phyloP scores from a whole-genome alignment of 2,888 invertebrate species.

The Cantharis nigra region DNA sequence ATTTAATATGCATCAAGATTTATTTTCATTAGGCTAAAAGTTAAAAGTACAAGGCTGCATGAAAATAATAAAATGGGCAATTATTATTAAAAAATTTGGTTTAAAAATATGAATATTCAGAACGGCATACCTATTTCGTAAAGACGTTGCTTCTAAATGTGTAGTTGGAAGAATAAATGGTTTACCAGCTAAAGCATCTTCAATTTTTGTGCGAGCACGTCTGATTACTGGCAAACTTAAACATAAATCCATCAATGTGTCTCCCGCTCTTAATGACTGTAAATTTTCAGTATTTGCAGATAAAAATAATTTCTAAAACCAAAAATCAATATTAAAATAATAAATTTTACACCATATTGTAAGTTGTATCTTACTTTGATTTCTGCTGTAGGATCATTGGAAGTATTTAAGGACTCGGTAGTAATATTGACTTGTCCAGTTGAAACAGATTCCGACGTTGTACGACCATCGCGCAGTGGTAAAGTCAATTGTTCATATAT shows the following conservation, averaged over 20 bases:
- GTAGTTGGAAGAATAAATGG: slow-evolving; percentile 68
- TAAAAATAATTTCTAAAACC: slow-evolving; percentile 73
- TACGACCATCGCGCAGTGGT: slow-evolving; percentile 64
- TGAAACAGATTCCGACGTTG: slow-evolving; percentile 48
- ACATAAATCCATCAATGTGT: slow-evolving; percentile 81
- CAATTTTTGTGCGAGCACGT: slow-evolving; percentile 65
- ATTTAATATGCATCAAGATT: too few relatives aligned
- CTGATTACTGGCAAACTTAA: slow-evolving; percentile 72
- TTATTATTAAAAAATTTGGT: neutral
- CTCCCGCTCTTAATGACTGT: slow-evolving; percentile 81
- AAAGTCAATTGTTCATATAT: slow-evolving; percentile 76
- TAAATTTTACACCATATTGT: neutral
- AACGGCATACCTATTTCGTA: slow-evolving; percentile 63
- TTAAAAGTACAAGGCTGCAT: too few relatives aligned
- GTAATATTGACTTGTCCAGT: slow-evolving; percentile 57
- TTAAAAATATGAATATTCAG: neutral
- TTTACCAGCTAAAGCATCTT: slow-evolving; percentile 69
- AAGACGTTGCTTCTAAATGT: slow-evolving; percentile 74
- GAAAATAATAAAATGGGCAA: too few relatives aligned
- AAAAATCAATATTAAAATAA: slow-evolving; percentile 7
- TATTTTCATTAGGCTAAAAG: too few relatives aligned
- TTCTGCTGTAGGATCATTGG: slow-evolving; percentile 54
- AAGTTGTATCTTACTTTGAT: slow-evolving; percentile 52
- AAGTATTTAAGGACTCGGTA: slow-evolving; percentile 50
- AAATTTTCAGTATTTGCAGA: slow-evolving; percentile 78